phyloP scores from a whole-genome alignment of 2,888 invertebrate species.

The Pyrrhia umbra region DNA sequence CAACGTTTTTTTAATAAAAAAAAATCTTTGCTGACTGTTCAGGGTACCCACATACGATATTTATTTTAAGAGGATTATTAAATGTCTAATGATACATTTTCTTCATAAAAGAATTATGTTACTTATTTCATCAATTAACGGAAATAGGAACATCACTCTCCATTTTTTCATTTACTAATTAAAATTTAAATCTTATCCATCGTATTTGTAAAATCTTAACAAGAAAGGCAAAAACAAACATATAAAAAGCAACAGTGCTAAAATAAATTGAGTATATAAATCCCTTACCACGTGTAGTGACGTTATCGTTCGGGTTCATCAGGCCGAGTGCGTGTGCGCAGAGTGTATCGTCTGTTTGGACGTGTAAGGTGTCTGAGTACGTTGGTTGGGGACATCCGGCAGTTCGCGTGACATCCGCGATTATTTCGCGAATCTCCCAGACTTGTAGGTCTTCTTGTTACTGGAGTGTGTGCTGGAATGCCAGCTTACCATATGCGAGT shows the following conservation, averaged over 20 bases:
- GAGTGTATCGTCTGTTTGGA: slow-evolving; percentile 52
- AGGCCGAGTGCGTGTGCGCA: slow-evolving; percentile 49
- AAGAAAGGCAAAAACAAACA: not conserved
- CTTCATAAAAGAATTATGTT: too few relatives aligned
- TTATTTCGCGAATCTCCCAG: slow-evolving; percentile 52
- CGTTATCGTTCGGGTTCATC: slow-evolving; percentile 59
- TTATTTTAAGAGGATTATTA: too few relatives aligned
- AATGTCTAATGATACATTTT: too few relatives aligned
- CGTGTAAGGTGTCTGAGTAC: slow-evolving; percentile 50
- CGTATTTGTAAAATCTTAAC: not conserved
- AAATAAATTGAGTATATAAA: slow-evolving; percentile 62
- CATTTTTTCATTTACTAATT: slow-evolving; percentile 25
- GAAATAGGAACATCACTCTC: too few relatives aligned
- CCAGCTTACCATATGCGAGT: slow-evolving; percentile 34
- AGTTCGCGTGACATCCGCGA: slow-evolving; percentile 64
- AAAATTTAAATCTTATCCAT: slow-evolving; percentile 14
- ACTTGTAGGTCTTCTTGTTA: slow-evolving; percentile 59
- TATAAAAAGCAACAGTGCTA: slow-evolving; percentile 21
- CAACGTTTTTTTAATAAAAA: too few relatives aligned
- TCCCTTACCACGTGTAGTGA: slow-evolving; percentile 57
- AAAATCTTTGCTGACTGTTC: too few relatives aligned
- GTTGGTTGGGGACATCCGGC: slow-evolving; percentile 58
- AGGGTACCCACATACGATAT: too few relatives aligned
- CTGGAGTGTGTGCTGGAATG: slow-evolving; percentile 54
- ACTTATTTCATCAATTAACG: too few relatives aligned